Evolutionary conservation across 2,113 vertebrate species (phyloP).

Genomic region (Anoura caudifer): DNA sequence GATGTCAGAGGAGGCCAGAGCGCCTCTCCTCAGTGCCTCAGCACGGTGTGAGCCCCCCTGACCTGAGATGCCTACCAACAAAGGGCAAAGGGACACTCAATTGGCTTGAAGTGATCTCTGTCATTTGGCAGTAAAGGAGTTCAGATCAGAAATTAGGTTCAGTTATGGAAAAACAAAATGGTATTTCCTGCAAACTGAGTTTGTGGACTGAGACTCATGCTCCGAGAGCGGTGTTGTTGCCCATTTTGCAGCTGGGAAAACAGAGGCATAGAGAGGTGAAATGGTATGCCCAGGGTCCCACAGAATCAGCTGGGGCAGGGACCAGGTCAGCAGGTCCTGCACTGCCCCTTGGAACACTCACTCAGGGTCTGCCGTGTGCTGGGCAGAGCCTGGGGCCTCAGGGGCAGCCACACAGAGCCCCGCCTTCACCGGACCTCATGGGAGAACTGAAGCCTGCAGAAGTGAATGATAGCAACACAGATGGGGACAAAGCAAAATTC

Average conservation of each 20-base stretch:
- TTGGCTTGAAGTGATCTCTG: not conserved
- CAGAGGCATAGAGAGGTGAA: not conserved
- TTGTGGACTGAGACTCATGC: not conserved
- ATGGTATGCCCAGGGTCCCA: not conserved
- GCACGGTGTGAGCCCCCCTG: not conserved
- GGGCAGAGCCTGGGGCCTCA: not conserved
- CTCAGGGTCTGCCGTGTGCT: not conserved
- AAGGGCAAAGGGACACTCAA: not conserved
- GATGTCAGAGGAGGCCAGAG: not conserved
- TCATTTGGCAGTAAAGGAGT: not conserved
- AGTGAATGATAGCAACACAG: not conserved
- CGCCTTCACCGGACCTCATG: not conserved
- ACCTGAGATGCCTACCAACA: not conserved
- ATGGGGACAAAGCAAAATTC: not conserved
- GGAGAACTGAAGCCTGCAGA: not conserved
- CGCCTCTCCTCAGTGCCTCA: not conserved
- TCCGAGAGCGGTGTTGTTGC: fast-evolving
- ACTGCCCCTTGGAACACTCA: not conserved
- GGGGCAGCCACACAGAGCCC: fast-evolving
- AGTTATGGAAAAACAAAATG: not conserved
- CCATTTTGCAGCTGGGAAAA: not conserved
- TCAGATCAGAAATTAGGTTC: not conserved
- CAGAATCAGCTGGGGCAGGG: not conserved
- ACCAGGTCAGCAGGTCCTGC: not conserved
- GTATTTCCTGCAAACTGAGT: not conserved